Base-by-base conservation (phyloP, 2,797 vertebrate genomes). In the Ibycter americanus region DNA sequence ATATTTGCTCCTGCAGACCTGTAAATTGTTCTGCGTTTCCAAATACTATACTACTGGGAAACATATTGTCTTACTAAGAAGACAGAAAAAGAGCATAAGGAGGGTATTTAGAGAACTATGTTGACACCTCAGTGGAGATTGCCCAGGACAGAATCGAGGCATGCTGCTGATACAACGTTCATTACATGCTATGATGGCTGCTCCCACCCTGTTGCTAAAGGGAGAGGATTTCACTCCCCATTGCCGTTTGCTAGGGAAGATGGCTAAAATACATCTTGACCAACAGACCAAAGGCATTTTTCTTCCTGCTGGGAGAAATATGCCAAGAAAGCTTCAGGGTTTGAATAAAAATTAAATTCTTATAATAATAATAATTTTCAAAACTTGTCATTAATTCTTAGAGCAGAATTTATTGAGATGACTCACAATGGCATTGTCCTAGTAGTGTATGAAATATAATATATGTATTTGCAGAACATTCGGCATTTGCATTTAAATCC, bases 161-260 rank as follows among this genome's bases (percentile, higher is more conserved):
- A 6, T 25, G 51, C 51, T 65, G 76, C n/a, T 85, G 40, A 23
- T 19, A 21, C 8, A 38, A 31, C 0, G 4, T 25, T 31, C 20
- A 8, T 21, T 26, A 19, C 58, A 56, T 0, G 1, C 63, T 44
- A 12, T 2, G 15, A 51, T 0, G 7, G 38, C 11, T 46, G 62
- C 73, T 71, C 25, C 78, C 62, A 6, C 26, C 6, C 32, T 54
- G 8, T 11, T 63, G 26, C 25, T 52, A 55, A 55, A 52, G 29
- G 25, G 47, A 73, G 34, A 72, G 32, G 20, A 70, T 59, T 90
- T 96, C 55, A 40, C 42, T 62, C 68, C 61, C 62, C 73, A 20
- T 19, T 54, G 66, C 49, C 32, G 65, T 62, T 74, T 54, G 47
- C 52, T 62, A 82, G 25, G 26, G 32, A 72, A 86, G 36, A 52